Evolutionary conservation across 37 sponge, comb jelly and placozoan species (phyloP).

Genomic region (Chondrilla cf. caribensis): DNA sequence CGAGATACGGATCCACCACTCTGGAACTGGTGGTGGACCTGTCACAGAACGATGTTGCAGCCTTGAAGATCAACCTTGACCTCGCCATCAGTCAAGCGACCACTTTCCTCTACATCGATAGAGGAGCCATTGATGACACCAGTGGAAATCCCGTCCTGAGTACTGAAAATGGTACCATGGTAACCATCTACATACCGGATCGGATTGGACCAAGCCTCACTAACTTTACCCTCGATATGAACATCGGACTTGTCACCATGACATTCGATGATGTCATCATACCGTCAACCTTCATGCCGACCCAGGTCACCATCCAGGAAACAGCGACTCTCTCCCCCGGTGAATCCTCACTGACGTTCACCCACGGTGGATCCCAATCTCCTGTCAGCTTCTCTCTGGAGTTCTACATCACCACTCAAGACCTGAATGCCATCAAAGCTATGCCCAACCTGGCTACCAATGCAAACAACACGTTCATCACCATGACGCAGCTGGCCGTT

Average conservation of each 20-base stretch:
- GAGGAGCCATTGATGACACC: slow-evolving; percentile 70
- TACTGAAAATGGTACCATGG: slow-evolving; percentile 40
- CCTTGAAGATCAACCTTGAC: slow-evolving; percentile 54
- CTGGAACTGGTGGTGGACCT: slow-evolving; percentile 31
- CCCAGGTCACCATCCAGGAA: slow-evolving; percentile 51
- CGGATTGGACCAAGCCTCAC: slow-evolving; percentile 49
- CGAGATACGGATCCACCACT: slow-evolving; percentile 25
- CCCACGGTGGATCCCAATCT: slow-evolving; percentile 45
- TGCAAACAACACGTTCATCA: slow-evolving; percentile 64
- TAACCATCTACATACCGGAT: slow-evolving; percentile 36
- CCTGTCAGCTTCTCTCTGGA: slow-evolving; percentile 61
- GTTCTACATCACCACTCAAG: slow-evolving; percentile 51
- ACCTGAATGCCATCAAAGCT: slow-evolving; percentile 76
- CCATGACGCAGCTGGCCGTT: slow-evolving; percentile 43
- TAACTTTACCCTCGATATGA: slow-evolving; percentile 77
- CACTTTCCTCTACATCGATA: slow-evolving; percentile 53
- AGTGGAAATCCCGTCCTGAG: slow-evolving; percentile 66
- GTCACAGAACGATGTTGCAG: slow-evolving; percentile 50
- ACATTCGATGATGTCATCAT: slow-evolving; percentile 85
- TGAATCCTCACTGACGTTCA: slow-evolving; percentile 25
- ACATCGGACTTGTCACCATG: slow-evolving; percentile 63
- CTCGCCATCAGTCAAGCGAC: slow-evolving; percentile 31
- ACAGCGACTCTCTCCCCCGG: slow-evolving; percentile 1
- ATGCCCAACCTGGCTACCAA: slow-evolving; percentile 63
- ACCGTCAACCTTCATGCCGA: slow-evolving; percentile 58